Base-by-base conservation (phyloP, 1,140 invertebrate species). In the Euwallacea similis region DNA sequence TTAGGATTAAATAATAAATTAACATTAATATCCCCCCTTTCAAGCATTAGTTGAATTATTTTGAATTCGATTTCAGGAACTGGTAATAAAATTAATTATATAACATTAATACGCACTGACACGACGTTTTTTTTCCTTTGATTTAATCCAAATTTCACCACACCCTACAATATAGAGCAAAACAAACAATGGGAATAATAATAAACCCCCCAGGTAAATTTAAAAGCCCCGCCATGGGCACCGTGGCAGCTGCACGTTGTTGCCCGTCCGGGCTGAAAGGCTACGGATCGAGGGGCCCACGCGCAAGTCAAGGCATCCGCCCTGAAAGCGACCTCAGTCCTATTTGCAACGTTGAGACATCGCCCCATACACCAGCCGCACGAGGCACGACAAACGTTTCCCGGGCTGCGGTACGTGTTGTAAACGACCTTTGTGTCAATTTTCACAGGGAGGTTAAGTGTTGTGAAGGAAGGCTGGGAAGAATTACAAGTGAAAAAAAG, bases 261-360 rank as follows among this genome's bases (percentile, higher is more conserved):
- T 70, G 60, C 50, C 9, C 69, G 69, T 44, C 61, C 61, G 61
- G 69, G 13, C 67, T 71, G 43, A 47, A 54, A 66, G 63, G 62
- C 69, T 66, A 65, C 69, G 62, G 43, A 65, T 47, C 50, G 69
- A 66, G 46, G 70, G 70, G 63, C 60, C 70, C 70, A 72, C 70
- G 70, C 70, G 70, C 70, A 72, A 54, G 70, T 72, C 70, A 61
- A 66, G 59, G 64, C 58, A 72, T 44, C 70, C 70, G 62, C 70
- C 70, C 70, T 72, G 46, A 65, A 56, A 61, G 13, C 70, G 64
- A 53, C 64, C 55, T 72, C 69, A 71, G 69, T 71, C 69, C 69
- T 50, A 71, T 72, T 55, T 66, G 46, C 46, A 62, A 53, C 55
- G 50, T 60, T 43, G 69, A 71, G 69, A 55, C 69, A 61, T 54